A percentile compares a stretch with the other conserved stretches of the same genome.
These are phyloP conservation scores for Trisateles emortualis DNA, from an alignment of 2,888 invertebrate species.

Conservation along the genomic window DNA sequence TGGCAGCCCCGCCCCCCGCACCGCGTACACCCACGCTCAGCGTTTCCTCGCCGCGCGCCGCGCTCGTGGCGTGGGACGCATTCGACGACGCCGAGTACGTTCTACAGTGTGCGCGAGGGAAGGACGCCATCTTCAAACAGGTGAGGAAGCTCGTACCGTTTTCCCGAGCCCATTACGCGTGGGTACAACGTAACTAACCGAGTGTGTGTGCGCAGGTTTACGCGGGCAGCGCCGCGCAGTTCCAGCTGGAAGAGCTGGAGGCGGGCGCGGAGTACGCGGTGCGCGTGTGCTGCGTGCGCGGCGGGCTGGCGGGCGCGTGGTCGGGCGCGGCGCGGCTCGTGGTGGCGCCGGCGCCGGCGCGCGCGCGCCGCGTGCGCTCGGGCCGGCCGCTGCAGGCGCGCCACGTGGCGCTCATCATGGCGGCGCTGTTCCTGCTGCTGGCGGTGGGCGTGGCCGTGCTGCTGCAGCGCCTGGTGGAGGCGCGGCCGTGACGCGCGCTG, in stretches of 20 bases:
- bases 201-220: constrained; percentile 86
- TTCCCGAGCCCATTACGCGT: background rate
- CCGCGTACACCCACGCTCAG: constrained; percentile 90
- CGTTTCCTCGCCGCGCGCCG: constrained; percentile 75
- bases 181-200: background rate
- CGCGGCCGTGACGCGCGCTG: constrained; percentile 80
- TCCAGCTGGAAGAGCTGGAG: constrained; percentile 89
- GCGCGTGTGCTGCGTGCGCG: constrained; percentile 92
- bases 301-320: constrained; percentile 90
- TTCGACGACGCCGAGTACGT: constrained; percentile 91
- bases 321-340: constrained; percentile 88
- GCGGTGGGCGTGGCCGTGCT: constrained; percentile 88
- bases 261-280: constrained; percentile 92
- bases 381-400: constrained; percentile 72
- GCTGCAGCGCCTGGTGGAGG: constrained; percentile 85
- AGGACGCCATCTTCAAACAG: constrained; percentile 73
- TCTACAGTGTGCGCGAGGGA: constrained; percentile 87
- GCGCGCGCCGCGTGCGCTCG: constrained; percentile 89
- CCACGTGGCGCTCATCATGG: constrained; percentile 89
- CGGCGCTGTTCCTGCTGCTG: constrained; percentile 87
- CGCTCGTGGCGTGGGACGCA: constrained; percentile 72
- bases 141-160: constrained; percentile 45
- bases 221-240: constrained; percentile 88
- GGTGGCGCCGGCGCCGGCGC: constrained; percentile 62
- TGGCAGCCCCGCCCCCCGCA: constrained; percentile 92